Evolutionary conservation across 1,140 invertebrate species (phyloP).

Genomic region (Agrilus planipennis): DNA sequence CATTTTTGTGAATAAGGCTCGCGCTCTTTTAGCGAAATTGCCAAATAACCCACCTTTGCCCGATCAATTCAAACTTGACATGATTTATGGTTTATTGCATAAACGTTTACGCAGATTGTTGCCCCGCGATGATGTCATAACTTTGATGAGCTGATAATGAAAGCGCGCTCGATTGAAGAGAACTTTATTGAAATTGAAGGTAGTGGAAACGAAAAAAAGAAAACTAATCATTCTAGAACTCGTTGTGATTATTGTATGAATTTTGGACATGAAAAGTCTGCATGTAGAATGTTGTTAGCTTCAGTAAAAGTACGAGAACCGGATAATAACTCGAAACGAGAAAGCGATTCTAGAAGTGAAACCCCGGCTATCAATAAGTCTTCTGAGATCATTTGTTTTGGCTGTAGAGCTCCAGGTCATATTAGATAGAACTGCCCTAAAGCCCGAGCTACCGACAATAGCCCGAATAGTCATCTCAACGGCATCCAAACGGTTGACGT

Average conservation of each 20-base stretch:
- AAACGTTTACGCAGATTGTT: not conserved
- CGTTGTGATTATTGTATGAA: too few relatives aligned
- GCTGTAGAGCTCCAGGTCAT: not conserved
- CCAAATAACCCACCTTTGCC: not conserved
- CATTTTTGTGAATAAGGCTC: not conserved
- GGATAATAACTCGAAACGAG: not conserved
- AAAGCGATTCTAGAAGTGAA: not conserved
- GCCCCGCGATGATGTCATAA: not conserved
- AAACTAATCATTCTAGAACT: too few relatives aligned
- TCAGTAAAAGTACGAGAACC: too few relatives aligned
- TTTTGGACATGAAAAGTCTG: too few relatives aligned
- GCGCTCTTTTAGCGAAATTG: not conserved
- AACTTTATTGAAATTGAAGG: not conserved
- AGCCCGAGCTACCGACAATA: not conserved
- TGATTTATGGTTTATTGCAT: not conserved
- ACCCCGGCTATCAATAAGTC: not conserved
- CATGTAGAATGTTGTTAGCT: too few relatives aligned
- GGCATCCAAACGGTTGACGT: not conserved
- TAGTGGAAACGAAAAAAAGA: not conserved
- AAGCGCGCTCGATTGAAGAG: slow-evolving; percentile 2
- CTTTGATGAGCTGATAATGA: not conserved
- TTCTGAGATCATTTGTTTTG: not conserved
- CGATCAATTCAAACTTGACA: not conserved
- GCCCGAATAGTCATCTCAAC: not conserved
- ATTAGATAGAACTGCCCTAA: not conserved